Conservation (phyloP, 2,113 vertebrate genomes). For the Vulpes lagopus region DNA sequence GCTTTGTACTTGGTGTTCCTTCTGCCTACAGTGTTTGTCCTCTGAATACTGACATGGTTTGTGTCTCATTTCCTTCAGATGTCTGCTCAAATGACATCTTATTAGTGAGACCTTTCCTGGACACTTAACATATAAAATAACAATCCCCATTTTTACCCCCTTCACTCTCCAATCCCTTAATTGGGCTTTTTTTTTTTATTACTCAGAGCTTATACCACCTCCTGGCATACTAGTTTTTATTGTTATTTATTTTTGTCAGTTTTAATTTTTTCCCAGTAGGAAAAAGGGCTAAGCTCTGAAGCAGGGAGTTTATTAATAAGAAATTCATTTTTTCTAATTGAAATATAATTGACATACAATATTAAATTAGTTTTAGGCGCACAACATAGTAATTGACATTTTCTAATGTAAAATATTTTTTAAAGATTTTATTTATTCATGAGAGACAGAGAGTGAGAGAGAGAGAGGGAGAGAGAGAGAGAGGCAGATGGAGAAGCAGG, state of each 20-base stretch:
- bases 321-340: not conserved
- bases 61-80: slow-evolving; percentile 1
- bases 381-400: not conserved
- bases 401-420: no score
- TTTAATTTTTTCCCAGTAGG: not conserved
- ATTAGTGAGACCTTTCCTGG: not conserved
- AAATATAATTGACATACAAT: not conserved
- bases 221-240: slow-evolving; percentile 1
- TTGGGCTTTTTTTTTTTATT: not conserved
- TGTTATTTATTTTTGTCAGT: not conserved
- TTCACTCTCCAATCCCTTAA: slow-evolving; percentile 5
- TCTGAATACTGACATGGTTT: not conserved
- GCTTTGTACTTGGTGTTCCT: not conserved
- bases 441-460: no score
- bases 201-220: not conserved
- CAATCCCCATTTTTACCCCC: not conserved
- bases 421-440: no score
- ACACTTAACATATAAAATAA: slow-evolving; percentile 35
- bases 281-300: not conserved
- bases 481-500: no score
- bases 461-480: no score
- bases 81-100: slow-evolving; percentile 16
- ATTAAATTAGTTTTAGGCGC: not conserved
- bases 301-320: not conserved
- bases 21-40: not conserved